phyloP scores from a whole-genome alignment of 1,140 invertebrate species.

The Laupala kohalensis region DNA sequence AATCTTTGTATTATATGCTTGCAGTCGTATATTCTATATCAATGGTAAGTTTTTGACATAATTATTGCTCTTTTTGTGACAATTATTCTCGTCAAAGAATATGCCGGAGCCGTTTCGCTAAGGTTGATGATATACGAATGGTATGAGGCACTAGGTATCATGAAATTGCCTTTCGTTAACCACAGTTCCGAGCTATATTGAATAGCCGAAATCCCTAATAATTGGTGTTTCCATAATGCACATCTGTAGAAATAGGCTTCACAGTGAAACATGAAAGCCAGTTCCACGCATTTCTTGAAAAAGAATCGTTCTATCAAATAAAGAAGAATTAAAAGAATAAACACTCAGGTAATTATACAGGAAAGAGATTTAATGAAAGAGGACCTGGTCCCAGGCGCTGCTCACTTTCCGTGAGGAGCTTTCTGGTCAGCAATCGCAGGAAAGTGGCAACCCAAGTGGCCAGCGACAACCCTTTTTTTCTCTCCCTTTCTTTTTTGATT shows the following conservation, averaged over 20 bases:
- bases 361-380: neutral
- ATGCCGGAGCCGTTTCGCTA: too few species aligned
- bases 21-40: too few species aligned
- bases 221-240: neutral
- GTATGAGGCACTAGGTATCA: too few species aligned
- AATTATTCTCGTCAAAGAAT: too few species aligned
- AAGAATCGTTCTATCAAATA: neutral
- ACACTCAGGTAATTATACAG: neutral
- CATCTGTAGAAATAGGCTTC: neutral
- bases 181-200: neutral
- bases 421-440: neutral
- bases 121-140: too few species aligned
- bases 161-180: neutral
- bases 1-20: too few species aligned
- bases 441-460: too few species aligned
- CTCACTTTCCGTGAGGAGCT: neutral
- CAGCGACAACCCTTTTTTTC: too few species aligned
- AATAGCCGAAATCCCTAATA: neutral
- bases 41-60: too few species aligned
- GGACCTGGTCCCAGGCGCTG: neutral
- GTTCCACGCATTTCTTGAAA: neutral
- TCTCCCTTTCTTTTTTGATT: too few species aligned
- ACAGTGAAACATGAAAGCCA: neutral
- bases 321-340: neutral
- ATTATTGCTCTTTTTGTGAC: too few species aligned